Conservation (phyloP, 2,113 vertebrate genomes). For the Corythornis madagascariensis region DNA sequence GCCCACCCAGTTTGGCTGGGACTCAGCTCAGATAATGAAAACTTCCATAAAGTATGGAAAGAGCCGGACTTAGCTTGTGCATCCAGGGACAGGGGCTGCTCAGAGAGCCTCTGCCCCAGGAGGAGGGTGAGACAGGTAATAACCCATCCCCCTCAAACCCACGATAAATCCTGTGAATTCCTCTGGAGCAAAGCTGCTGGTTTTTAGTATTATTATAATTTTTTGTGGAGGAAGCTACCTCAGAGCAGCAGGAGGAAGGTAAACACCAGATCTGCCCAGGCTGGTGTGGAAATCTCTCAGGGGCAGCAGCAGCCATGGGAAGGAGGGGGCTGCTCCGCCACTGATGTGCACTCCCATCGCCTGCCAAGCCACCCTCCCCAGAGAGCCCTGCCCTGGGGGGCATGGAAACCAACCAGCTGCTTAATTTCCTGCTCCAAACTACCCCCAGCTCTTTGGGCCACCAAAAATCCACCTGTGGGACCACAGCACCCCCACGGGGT, state of each 20-base stretch:
- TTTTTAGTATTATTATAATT: not conserved
- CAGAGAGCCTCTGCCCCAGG: not conserved
- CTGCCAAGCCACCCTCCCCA: not conserved
- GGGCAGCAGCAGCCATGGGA: not conserved
- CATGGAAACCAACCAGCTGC: not conserved
- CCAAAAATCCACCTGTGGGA: not conserved
- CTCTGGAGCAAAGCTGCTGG: not conserved
- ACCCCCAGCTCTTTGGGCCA: not conserved
- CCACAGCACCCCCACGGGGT: fast-evolving
- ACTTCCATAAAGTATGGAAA: conserved; percentile 31
- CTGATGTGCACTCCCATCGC: not conserved
- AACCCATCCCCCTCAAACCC: conserved; percentile 1
- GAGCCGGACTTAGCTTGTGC: conserved; percentile 5
- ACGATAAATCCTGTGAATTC: conserved; percentile 13
- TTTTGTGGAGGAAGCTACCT: not conserved
- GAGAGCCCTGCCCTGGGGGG: not conserved
- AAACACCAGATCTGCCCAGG: conserved; percentile 42
- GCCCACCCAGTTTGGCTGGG: conserved; percentile 27
- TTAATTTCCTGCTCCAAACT: conserved; percentile 38
- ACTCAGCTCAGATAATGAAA: conserved; percentile 51
- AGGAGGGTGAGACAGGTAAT: conserved; percentile 39
- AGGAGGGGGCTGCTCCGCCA: not conserved
- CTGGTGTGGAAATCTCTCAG: not conserved
- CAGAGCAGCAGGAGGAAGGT: conserved; percentile 29
- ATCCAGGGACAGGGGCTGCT: conserved; percentile 50